Evolutionary conservation across 2,797 vertebrate genomes (phyloP).

Genomic region (Synaphobranchus kaupii): DNA sequence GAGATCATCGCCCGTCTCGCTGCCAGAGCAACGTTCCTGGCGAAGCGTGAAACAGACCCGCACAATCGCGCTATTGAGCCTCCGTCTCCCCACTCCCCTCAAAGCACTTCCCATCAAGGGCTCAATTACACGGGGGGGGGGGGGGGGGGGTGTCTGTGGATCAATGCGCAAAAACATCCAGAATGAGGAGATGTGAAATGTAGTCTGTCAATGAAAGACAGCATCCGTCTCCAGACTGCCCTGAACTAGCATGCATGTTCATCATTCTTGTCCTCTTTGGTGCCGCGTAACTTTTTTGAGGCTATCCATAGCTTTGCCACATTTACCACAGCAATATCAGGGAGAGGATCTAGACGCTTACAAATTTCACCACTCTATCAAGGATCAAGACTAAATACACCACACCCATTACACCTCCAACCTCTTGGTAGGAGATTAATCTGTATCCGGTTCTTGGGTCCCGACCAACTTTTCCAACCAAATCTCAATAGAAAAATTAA

Average conservation of each 20-base stretch:
- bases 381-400: not conserved
- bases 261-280: not conserved
- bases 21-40: slow-evolving; percentile 37
- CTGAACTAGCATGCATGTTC: not conserved
- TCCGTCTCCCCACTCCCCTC: not conserved
- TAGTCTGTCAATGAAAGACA: no score
- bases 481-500: not conserved
- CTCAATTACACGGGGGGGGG: not conserved
- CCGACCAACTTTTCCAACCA: not conserved
- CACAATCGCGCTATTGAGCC: slow-evolving; percentile 43
- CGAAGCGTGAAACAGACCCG: slow-evolving; percentile 39
- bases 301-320: not conserved
- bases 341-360: not conserved
- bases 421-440: not conserved
- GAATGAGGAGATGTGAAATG: not conserved
- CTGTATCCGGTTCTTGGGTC: not conserved
- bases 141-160: slow-evolving; percentile 31
- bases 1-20: slow-evolving; percentile 50
- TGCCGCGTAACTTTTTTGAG: not conserved
- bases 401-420: not conserved
- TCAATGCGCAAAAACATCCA: slow-evolving; percentile 35
- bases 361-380: not conserved
- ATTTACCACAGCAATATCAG: not conserved
- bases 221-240: not conserved
- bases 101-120: slow-evolving; percentile 24